These are phyloP conservation scores for Bombus superbus DNA, from an alignment of 1,140 invertebrate species.

Conservation along the genomic window DNA sequence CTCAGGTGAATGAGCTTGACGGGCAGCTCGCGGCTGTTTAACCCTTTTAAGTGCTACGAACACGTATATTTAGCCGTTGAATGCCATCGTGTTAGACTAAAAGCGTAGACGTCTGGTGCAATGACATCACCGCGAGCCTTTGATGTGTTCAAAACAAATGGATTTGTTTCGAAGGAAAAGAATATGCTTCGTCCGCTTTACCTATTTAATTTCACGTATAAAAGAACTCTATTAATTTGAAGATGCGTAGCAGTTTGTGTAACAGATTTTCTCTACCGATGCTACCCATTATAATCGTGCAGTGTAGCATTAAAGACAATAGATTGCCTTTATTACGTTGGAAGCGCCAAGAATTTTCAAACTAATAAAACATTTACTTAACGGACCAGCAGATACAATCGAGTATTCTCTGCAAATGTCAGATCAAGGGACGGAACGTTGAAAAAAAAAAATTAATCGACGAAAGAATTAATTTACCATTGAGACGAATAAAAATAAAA, in stretches of 20 bases:
- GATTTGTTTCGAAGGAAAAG: not conserved
- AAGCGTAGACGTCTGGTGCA: not conserved
- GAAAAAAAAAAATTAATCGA: too few species aligned
- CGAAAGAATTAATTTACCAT: too few species aligned
- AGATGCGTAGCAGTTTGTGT: not conserved
- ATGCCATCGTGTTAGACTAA: not conserved
- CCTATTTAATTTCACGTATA: not conserved
- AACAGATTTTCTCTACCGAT: too few species aligned
- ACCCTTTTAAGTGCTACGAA: not conserved
- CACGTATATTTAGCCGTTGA: not conserved
- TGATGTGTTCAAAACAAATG: not conserved
- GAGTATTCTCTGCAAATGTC: too few species aligned
- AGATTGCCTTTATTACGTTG: too few species aligned
- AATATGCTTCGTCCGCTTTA: not conserved
- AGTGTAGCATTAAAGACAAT: too few species aligned
- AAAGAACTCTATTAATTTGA: not conserved
- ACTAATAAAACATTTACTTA: too few species aligned
- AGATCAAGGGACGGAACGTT: too few species aligned
- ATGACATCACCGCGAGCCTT: not conserved
- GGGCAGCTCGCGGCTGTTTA: conserved; percentile 2
- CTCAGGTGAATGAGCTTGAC: not conserved
- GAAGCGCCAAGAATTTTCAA: too few species aligned
- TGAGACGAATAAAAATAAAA: too few species aligned
- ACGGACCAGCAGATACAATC: too few species aligned
- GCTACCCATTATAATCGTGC: too few species aligned